Evolutionary conservation across 2,888 invertebrate genomes (phyloP), one percentile per base, ranked within the genome.

Genomic region (Eremobia ochroleuca): DNA sequence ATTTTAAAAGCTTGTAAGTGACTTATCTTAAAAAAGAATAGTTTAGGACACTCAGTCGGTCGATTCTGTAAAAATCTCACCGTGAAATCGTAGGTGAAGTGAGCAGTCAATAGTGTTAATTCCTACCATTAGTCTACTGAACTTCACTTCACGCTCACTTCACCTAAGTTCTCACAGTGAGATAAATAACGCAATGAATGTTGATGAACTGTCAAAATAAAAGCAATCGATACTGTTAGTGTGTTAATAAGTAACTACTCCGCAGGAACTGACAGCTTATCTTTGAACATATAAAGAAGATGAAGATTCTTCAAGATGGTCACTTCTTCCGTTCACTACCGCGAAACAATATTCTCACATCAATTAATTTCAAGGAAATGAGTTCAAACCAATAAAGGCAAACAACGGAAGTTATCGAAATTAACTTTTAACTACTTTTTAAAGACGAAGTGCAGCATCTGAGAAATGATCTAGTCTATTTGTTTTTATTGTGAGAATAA

Each of bases 401-500:
- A 73, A 76, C 25, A 66, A 79, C 85, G 90, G 91, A 91, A 87
- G 88, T 89, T 73, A 86, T 79, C 73, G 85, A 88, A 87, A 88
- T 83, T 85, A 85, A n/a, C n/a, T n/a, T n/a, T n/a, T n/a, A n/a
- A n/a, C n/a, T n/a, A n/a, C n/a, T n/a, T n/a, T n/a, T 89, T 87
- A 89, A 88, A 90, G 82, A 25, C 77, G 58, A 82, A 85, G 64
- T 79, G 72, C 77, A 82, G 80, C 87, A 82, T 81, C 78, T 82
- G 55, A 78, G 79, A 81, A 83, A 83, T 78, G 55, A 76, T 80
- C 81, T 71, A 31, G 74, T 89, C 70, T 86, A 84, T 87, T 90
- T 90, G 88, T 90, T 92, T 89, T 88, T 82, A 79, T 87, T 89
- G 85, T 82, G 74, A 86, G 86, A 87, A 88, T 86, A 90, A 83